Evolutionary conservation across 2,113 vertebrate species (phyloP), one percentile per base, ranked within the genome.

Genomic region (Ciconia stormi): DNA sequence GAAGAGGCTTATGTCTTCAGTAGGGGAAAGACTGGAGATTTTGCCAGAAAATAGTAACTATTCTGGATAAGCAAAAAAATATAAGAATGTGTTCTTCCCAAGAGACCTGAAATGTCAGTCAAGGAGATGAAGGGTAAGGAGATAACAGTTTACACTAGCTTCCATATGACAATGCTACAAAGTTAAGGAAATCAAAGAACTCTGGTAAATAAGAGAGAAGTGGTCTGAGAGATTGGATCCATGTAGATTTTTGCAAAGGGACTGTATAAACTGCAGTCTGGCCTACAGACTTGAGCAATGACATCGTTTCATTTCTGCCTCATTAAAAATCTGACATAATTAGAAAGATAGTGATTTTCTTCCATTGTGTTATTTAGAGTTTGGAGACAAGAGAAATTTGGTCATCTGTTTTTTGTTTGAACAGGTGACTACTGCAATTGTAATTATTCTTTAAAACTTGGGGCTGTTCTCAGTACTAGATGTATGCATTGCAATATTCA

Each of bases 61-160:
- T 92, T 90, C 95, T 97, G 78, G 74, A 78, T 95, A 93, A 97
- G 77, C 72, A 96, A 96, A 97, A 97, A 97, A 87, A 94, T 78
- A 27, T 52, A 95, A 90, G 66, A 95, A 52, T 58, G 50, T 82
- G 27, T 77, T 73, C 61, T 93, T 97, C 71, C 74, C 93, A 89
- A 92, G 89, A 96, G 62, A 87, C 46, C 32, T 69, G 62, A 85
- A 87, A 80, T 93, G 62, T 87, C 85, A 55, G 34, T 72, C 25
- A 17, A 20, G 13, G 89, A 93, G 95, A 92, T 92, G 77, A 96
- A 95, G 86, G 34, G 23, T 61, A 70, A 72, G 27, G 69, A 49
- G 5, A 59, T 67, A 86, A 92, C 88, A 92, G 65, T 78, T 97
- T 66, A 90, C 18, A 63, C 27, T 71, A 82, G 20, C 50, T 92